A percentile compares a stretch with the other conserved stretches of the same genome.
These are phyloP conservation scores for Heliconius cydno DNA, from an alignment of 2,888 invertebrate genomes.

Conservation along the genomic window DNA sequence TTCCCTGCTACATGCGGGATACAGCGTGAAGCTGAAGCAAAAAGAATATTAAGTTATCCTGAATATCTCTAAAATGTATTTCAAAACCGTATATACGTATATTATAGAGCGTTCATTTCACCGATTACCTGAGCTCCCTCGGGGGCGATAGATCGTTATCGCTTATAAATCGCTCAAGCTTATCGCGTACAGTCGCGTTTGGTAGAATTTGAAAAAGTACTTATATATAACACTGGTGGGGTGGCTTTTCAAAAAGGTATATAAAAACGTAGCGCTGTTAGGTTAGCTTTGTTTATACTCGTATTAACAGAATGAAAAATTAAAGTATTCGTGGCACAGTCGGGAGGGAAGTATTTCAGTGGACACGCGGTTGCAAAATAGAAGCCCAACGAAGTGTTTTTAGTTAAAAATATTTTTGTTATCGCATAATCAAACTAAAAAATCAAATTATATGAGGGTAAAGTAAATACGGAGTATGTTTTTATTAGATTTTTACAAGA, in stretches of 20 bases:
- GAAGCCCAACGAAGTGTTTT: too few species aligned
- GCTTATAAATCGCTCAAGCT: conserved; percentile 63
- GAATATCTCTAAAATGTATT: not conserved
- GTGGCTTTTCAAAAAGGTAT: conserved; percentile 3
- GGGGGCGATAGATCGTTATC: conserved; percentile 61
- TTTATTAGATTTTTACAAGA: too few species aligned
- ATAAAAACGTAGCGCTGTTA: not conserved
- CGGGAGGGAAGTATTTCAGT: not conserved
- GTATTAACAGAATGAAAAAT: not conserved
- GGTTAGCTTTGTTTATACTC: too few species aligned
- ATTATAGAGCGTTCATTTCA: conserved; percentile 44
- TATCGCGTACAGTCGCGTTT: conserved; percentile 56
- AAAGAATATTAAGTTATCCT: not conserved
- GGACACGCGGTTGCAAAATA: not conserved
- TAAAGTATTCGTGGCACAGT: not conserved
- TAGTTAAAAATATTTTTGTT: too few species aligned
- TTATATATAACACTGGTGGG: conserved; percentile 43
- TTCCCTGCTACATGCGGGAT: not conserved
- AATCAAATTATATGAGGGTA: too few species aligned
- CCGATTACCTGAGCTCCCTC: conserved; percentile 55
- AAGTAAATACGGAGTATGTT: too few species aligned
- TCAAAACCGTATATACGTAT: not conserved
- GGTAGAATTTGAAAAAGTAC: conserved; percentile 55
- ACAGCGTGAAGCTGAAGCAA: not conserved
- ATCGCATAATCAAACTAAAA: too few species aligned